Base-by-base conservation (phyloP, 2,888 invertebrate genomes). In the Portevinia maculata region DNA sequence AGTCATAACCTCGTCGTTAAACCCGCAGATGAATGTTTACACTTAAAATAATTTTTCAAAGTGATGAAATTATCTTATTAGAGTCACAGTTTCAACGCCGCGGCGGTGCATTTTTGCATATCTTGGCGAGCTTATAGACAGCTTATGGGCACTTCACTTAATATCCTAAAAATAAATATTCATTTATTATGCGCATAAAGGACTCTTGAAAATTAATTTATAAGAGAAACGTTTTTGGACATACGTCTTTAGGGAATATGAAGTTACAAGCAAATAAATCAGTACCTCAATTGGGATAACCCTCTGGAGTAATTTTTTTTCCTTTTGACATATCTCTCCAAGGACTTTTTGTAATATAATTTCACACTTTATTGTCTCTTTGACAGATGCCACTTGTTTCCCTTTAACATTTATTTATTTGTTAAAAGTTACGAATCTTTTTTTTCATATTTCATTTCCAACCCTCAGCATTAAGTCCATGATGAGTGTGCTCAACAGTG, bases 371-470 rank as follows among this genome's bases (percentile, higher is more conserved):
- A 86, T 85, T 86, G 86, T 86, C 87, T 87, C 87, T 86, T 84
- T 88, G 90, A 89, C 89, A 89, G 89, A 88, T 90, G 89, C 86
- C 88, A 89, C 88, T 89, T 89, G 89, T 86, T 86, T 78, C 62
- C 55, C 79, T 75, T 85, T 85, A 84, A 81, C 84, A 84, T 84
- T 85, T 85, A 85, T 85, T 84, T 85, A 75, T 75, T 79, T 79
- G 78, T 59, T 75, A 62, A 76, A 44, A 83, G 53, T 57, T 76
- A 41, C 53, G 34, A 48, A 21, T 28, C 34, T 32, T 50, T 48
- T 48, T 50, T 69, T 37, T 44, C 34, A 37, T 39, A 32, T 69
- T 37, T 57, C 34, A 67, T 79, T 67, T 71, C 52, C 62, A 67
- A 83, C 76, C 83, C 83, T 71, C 83, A 21, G 15, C 1, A 7